phyloP scores from a whole-genome alignment of 2,888 invertebrate species.

The Abrostola triplasia region DNA sequence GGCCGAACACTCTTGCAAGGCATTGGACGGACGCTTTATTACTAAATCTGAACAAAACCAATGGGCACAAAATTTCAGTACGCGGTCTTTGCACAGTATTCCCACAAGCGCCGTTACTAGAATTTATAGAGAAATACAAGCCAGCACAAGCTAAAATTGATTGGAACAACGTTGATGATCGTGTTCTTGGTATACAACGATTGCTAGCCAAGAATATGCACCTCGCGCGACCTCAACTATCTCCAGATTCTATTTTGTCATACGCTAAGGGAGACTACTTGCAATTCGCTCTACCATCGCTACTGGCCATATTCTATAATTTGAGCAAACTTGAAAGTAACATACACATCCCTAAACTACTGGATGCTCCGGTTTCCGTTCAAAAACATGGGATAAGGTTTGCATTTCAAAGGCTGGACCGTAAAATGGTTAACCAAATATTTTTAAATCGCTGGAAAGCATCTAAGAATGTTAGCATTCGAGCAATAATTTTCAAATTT shows the following conservation, averaged over 20 bases:
- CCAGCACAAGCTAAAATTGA: conserved; percentile 71
- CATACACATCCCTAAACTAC: conserved; percentile 64
- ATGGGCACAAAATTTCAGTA: conserved; percentile 64
- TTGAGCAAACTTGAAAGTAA: conserved; percentile 59
- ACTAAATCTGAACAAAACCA: conserved; percentile 56
- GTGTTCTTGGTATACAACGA: conserved; percentile 68
- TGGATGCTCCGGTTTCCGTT: conserved; percentile 72
- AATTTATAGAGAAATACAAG: conserved; percentile 67
- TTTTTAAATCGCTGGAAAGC: conserved; percentile 69
- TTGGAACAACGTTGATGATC: conserved; percentile 68
- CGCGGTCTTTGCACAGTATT: conserved; percentile 70
- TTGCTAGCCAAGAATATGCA: conserved; percentile 77
- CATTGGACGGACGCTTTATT: conserved; percentile 64
- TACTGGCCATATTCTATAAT: conserved; percentile 74
- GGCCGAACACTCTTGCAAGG: conserved; percentile 66
- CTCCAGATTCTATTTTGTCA: conserved; percentile 65
- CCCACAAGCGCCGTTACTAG: conserved; percentile 57
- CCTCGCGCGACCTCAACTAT: conserved; percentile 71
- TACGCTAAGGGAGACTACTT: conserved; percentile 79
- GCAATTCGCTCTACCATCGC: conserved; percentile 73
- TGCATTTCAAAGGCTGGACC: conserved; percentile 66
- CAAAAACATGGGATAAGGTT: conserved; percentile 78
- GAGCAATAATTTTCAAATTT: conserved; percentile 71
- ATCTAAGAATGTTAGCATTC: conserved; percentile 72
- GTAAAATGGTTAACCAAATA: conserved; percentile 61